phyloP scores from a whole-genome alignment of 64 coral and sea anemone species.

The Platygyra sinensis region DNA sequence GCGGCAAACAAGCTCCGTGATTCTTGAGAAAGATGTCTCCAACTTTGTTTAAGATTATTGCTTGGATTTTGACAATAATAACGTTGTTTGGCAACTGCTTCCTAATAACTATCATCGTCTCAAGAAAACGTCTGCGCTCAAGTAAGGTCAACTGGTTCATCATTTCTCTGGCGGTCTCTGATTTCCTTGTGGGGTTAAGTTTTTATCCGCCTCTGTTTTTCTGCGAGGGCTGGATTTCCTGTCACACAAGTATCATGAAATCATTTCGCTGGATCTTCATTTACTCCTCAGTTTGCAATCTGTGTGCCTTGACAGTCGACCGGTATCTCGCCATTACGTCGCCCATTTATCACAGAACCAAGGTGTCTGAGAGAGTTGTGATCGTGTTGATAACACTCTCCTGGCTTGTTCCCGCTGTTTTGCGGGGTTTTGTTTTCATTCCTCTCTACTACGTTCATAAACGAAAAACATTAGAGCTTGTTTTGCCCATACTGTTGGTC shows the following conservation, averaged over 20 bases:
- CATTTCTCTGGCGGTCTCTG: background rate
- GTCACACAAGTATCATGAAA: background rate
- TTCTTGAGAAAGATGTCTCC: background rate
- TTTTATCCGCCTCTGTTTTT: background rate
- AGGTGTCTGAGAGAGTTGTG: background rate
- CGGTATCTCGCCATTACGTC: background rate
- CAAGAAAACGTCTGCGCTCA: background rate
- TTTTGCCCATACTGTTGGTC: background rate
- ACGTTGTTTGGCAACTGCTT: background rate
- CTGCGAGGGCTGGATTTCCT: background rate
- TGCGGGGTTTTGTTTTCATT: background rate
- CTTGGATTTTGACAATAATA: background rate
- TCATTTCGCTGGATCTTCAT: conserved; percentile 3
- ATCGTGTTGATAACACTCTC: background rate
- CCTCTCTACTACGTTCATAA: background rate
- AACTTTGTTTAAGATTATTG: background rate
- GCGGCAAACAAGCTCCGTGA: background rate
- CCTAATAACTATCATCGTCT: background rate
- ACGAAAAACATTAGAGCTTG: background rate
- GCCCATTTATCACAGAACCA: background rate
- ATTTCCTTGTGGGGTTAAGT: background rate
- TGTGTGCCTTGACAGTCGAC: background rate
- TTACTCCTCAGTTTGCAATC: background rate
- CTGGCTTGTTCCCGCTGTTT: background rate
- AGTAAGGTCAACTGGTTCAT: background rate